These are phyloP conservation scores for Mythimna loreyi DNA, from an alignment of 2,888 invertebrate genomes.

Conservation along the genomic window DNA sequence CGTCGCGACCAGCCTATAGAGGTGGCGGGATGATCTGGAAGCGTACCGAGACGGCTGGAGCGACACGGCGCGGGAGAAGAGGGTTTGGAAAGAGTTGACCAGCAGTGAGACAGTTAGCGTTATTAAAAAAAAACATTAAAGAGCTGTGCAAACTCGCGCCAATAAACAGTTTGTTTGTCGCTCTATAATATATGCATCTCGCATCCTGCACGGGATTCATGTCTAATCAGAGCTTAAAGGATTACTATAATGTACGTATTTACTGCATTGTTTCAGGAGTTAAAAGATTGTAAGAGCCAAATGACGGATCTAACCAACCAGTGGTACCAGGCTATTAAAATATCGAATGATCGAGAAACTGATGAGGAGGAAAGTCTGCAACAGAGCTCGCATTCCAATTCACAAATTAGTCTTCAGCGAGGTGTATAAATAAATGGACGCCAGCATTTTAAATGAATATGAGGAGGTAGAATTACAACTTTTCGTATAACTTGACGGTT, in stretches of 20 bases:
- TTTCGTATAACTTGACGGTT: background rate
- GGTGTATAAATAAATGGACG: slow-evolving; percentile 75
- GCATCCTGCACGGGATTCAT: background rate
- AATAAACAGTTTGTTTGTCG: background rate
- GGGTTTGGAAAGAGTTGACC: too few relatives aligned
- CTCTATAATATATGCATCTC: too few relatives aligned
- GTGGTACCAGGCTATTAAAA: slow-evolving; percentile 99
- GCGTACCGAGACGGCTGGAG: too few relatives aligned
- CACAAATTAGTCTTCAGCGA: slow-evolving; percentile 82
- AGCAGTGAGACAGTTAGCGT: too few relatives aligned
- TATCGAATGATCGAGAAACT: slow-evolving; percentile 96
- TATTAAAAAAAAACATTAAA: too few relatives aligned
- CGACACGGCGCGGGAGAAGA: too few relatives aligned
- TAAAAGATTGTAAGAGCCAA: slow-evolving; percentile 98
- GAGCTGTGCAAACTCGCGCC: too few relatives aligned
- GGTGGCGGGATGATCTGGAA: too few relatives aligned
- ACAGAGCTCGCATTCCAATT: slow-evolving; percentile 83
- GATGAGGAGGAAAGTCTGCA: slow-evolving; percentile 92
- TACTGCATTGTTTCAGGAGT: slow-evolving; percentile 91
- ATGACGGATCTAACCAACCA: slow-evolving; percentile 99
- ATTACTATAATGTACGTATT: background rate
- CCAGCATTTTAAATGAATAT: background rate
- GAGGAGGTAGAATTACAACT: background rate
- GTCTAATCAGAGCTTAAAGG: background rate
- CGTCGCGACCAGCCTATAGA: too few relatives aligned